These are phyloP conservation scores for Microcebus ravelobensis DNA, from an alignment of 2,113 vertebrate species.

Conservation along the genomic window DNA sequence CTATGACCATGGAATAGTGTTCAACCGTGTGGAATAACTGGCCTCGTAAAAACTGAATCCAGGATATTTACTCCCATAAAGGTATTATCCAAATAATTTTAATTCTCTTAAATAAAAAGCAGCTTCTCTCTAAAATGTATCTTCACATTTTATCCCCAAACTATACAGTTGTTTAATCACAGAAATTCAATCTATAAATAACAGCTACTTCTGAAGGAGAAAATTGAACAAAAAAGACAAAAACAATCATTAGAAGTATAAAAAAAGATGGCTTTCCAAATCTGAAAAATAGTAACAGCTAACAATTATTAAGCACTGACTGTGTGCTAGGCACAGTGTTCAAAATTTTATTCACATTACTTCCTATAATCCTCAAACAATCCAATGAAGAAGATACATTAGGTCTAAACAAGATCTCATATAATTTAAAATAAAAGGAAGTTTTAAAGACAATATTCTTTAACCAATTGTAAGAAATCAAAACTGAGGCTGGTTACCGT, in stretches of 20 bases:
- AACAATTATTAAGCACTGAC: neutral
- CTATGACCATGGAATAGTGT: neutral
- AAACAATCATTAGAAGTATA: neutral
- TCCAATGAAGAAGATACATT: neutral
- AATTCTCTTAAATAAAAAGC: slow-evolving; percentile 38
- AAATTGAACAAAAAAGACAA: neutral
- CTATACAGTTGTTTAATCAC: neutral
- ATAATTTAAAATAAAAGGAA: neutral
- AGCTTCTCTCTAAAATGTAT: neutral
- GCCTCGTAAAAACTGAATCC: neutral
- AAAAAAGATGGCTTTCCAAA: slow-evolving; percentile 37
- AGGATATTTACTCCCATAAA: slow-evolving; percentile 29
- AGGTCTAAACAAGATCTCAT: slow-evolving; percentile 1
- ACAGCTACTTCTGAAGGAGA: neutral
- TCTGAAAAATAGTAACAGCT: neutral
- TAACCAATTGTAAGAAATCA: slow-evolving; percentile 18
- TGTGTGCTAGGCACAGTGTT: neutral
- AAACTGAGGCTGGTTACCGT: neutral
- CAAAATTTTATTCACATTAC: neutral
- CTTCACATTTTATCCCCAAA: slow-evolving; percentile 22
- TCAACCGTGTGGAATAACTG: neutral
- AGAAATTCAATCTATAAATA: slow-evolving; percentile 31
- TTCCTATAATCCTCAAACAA: neutral
- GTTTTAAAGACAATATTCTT: slow-evolving; percentile 33
- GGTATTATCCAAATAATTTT: neutral